A percentile compares a stretch with the other conserved stretches of the same genome.
phyloP scores from a whole-genome alignment of 2,888 invertebrate species.

The Stenotaenia linearis region DNA sequence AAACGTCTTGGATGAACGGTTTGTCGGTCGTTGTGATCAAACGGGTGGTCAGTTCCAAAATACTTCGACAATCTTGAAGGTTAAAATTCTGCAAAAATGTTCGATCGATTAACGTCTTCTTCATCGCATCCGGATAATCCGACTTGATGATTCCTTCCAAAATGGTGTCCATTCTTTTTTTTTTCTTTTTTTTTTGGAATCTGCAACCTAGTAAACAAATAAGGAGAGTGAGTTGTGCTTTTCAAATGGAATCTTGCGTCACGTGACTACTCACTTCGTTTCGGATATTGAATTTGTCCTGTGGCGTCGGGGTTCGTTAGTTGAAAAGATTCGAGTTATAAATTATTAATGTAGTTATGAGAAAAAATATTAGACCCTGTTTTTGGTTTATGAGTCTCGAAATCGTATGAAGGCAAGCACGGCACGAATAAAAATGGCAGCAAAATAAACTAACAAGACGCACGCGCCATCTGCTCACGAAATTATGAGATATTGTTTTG shows the following conservation, averaged over 20 bases:
- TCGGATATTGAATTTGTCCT: background rate
- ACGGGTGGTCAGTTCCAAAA: background rate
- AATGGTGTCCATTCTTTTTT: slow-evolving; percentile 30
- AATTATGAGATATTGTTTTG: too few species aligned
- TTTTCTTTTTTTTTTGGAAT: too few species aligned
- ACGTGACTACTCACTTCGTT: background rate
- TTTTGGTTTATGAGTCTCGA: background rate
- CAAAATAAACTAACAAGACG: too few species aligned
- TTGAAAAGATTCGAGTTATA: background rate
- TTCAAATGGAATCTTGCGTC: background rate
- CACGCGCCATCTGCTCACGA: too few species aligned
- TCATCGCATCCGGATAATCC: background rate
- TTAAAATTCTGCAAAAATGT: background rate
- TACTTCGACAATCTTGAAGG: background rate
- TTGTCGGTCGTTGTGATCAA: background rate
- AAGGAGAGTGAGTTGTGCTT: background rate
- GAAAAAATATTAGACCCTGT: background rate
- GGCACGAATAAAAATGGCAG: background rate
- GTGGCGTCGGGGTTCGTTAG: too few species aligned
- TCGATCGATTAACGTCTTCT: slow-evolving; percentile 10
- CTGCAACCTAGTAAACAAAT: too few species aligned
- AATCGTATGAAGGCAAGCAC: background rate
- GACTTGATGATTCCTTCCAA: slow-evolving; percentile 31
- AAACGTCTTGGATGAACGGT: background rate
- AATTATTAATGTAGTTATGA: background rate